Base-by-base conservation (phyloP, 2,888 invertebrate species). In the Liposcelis brunnea region DNA sequence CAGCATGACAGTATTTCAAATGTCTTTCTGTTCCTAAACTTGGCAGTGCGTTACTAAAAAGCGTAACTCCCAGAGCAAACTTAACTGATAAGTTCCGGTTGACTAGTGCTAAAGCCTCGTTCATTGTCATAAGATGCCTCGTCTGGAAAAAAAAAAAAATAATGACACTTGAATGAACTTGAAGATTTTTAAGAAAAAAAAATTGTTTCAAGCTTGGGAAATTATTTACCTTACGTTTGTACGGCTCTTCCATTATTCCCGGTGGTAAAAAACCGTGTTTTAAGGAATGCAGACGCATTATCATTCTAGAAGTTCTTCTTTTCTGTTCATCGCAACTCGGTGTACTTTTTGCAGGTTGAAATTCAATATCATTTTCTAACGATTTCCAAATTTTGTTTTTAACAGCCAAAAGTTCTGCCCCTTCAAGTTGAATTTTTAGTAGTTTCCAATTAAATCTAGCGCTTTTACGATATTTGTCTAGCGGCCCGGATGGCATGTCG, bases 401-500 rank as follows among this genome's bases (percentile, higher is more conserved):
- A 48, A 80, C 73, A 59, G 74, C 71, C 31, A 90, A 61, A 49
- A 74, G 66, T 43, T 82, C 77, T 56, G 80, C 78, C 51, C 81
- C 83, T 59, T 89, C 86, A 49, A 91, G 67, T 45, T 83, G 72
- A 36, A 84, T 58, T 58, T 80, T 81, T 62, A 94, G 70, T 50
- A 74, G 71, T 62, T 86, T 89, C 87, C 90, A 91, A 59, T 87
- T 74, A 56, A 93, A 91, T 12, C 78, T 75, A 1, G 87, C 80
- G 51, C 71, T 72, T 52, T 75, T 78, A 52, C 93, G 75, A 61
- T 84, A 91, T 1, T 56, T 63, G 58, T 84, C 83, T 52, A 93
- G 65, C 6, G 90, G 86, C 48, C 86, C 84, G 40, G 26, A 42
- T 31, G 46, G 37, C 11, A 43, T 12, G 10, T 36, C 21, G 31